phyloP scores from a whole-genome alignment of 2,113 vertebrate genomes.

The Phalacrocorax pelagicus region DNA sequence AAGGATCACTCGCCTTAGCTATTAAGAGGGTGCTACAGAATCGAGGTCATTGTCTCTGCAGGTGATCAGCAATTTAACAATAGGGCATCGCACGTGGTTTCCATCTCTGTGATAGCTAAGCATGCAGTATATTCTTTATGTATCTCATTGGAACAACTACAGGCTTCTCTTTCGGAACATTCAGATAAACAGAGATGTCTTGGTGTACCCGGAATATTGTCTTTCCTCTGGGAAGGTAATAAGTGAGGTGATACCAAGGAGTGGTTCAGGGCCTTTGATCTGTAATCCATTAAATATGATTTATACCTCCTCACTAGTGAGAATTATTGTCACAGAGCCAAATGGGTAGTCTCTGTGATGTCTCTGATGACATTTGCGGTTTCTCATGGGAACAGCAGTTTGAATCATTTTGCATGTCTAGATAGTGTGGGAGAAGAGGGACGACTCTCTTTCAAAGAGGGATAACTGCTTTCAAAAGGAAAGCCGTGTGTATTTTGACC shows the following conservation, averaged over 20 bases:
- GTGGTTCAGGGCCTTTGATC: neutral
- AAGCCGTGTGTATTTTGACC: neutral
- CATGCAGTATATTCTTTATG: neutral
- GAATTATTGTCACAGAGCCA: neutral
- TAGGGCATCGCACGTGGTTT: neutral
- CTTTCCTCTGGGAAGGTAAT: neutral
- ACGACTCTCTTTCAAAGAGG: neutral
- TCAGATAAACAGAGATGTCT: neutral
- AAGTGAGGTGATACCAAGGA: neutral
- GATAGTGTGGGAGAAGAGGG: neutral
- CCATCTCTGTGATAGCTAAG: neutral
- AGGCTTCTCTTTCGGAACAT: neutral
- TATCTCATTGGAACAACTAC: neutral
- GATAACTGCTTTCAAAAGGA: neutral
- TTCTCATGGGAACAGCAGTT: neutral
- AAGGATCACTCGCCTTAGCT: neutral
- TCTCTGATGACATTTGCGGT: neutral
- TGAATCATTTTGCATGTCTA: neutral
- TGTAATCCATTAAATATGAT: slow-evolving; percentile 10
- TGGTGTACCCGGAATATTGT: neutral
- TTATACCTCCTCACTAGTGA: neutral
- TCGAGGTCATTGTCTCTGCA: slow-evolving; percentile 28
- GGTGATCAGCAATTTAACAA: slow-evolving; percentile 26
- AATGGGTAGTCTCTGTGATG: neutral
- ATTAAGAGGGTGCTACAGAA: neutral